phyloP scores from a whole-genome alignment of 1,140 invertebrate genomes.

The Zaprionus inermis region DNA sequence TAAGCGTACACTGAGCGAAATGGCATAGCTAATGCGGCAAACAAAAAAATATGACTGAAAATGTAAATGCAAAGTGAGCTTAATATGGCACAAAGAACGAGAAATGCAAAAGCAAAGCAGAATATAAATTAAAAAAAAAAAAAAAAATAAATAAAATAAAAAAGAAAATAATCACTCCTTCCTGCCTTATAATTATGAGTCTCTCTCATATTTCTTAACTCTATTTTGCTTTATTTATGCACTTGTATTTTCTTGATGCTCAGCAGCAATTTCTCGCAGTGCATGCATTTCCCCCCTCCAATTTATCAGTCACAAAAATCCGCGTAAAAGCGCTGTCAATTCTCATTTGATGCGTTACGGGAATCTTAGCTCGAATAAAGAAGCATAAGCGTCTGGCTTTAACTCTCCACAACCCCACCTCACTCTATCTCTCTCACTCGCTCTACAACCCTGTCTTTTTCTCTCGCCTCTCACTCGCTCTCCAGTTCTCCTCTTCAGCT shows the following conservation, averaged over 20 bases:
- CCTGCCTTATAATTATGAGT: too few species aligned
- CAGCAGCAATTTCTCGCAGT: background rate
- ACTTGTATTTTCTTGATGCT: background rate
- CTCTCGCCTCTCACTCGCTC: background rate
- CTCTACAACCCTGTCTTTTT: background rate
- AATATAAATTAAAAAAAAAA: too few species aligned
- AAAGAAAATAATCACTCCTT: too few species aligned
- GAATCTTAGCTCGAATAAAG: background rate
- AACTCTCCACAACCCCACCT: too few species aligned
- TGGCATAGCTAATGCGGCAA: too few species aligned
- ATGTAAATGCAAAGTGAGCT: conserved; percentile 29
- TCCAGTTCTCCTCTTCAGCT: too few species aligned
- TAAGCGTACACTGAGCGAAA: conserved; percentile 32
- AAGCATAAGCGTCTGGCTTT: background rate
- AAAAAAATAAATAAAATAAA: too few species aligned
- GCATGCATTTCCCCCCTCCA: background rate
- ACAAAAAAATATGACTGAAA: too few species aligned
- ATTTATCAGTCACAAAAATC: background rate
- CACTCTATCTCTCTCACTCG: background rate
- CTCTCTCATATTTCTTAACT: too few species aligned
- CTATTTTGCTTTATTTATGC: too few species aligned
- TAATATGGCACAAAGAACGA: background rate
- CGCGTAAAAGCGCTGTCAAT: conserved; percentile 4
- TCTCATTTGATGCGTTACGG: background rate
- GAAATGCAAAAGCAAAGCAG: background rate